Percentiles rank a stretch among this genome's conserved stretches.
phyloP scores from a whole-genome alignment of 2,113 vertebrate species.

The Plestiodon gilberti region DNA sequence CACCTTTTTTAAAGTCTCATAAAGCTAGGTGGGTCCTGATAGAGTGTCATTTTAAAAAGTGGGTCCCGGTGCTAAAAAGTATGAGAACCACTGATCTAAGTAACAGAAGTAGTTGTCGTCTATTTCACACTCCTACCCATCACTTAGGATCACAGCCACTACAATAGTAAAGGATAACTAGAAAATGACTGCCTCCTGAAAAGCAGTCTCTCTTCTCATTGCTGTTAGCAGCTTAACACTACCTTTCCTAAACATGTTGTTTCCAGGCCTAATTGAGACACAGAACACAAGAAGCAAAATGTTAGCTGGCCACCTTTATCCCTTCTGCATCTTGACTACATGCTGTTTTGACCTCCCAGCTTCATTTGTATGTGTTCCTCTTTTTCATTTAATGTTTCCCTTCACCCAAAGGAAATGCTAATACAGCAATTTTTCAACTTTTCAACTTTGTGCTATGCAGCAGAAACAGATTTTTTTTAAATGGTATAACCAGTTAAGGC shows the following conservation, averaged over 20 bases:
- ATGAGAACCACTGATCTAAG: too few relatives aligned
- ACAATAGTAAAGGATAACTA: too few relatives aligned
- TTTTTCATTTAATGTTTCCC: neutral
- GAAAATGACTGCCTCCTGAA: too few relatives aligned
- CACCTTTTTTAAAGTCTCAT: too few relatives aligned
- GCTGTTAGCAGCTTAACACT: neutral
- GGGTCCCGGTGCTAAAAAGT: too few relatives aligned
- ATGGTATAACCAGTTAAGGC: neutral
- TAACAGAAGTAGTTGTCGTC: neutral
- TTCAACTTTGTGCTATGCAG: neutral
- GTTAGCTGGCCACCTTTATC: neutral
- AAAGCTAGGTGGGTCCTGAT: too few relatives aligned
- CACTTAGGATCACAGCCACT: too few relatives aligned
- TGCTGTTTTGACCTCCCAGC: neutral
- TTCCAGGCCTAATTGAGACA: neutral
- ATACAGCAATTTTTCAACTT: neutral
- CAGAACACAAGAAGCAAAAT: neutral
- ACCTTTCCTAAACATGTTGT: constrained; percentile 1
- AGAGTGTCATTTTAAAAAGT: too few relatives aligned
- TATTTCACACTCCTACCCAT: neutral
- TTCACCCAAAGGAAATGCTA: constrained; percentile 13
- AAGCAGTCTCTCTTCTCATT: neutral
- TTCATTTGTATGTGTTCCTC: too few relatives aligned
- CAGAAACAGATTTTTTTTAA: neutral
- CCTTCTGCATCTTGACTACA: neutral